Base-by-base conservation (phyloP, 2,797 vertebrate species). In the Rhabdophis nuchalis region DNA sequence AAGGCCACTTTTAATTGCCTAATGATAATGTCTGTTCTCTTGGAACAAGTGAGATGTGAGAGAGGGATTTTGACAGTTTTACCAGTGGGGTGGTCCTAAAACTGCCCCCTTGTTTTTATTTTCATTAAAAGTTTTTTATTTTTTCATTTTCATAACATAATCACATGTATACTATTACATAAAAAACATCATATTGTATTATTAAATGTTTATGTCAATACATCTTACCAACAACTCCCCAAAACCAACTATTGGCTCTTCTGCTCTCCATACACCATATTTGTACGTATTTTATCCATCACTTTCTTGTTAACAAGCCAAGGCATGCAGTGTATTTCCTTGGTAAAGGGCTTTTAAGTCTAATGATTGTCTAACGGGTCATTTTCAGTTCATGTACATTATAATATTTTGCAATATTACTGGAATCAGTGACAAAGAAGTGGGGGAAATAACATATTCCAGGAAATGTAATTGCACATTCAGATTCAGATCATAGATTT, bases 401-500 rank as follows among this genome's bases (percentile, higher is more conserved):
- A 89, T 86, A 72, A 89, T 29, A 23, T 93, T 92, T 92, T 92
- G 91, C 93, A 93, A 93, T 16, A 88, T 92, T 93, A 92, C 93
- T 92, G 85, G 93, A 92, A 93, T 92, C 54, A 18, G 89, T 58
- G 54, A 77, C 14, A 13, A 72, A 57, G 68, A 46, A 29, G 36
- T 41, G 2, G 46, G 46, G 36, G 36, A 57, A 87, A 91, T 50
- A 11, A 93, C 11, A 1, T 20, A 60, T 87, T 23, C 64, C 36
- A 54, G 93, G 86, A 89, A 93, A 89, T 64, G 54, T 10, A 64
- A 36, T 77, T 2, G 11, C 61, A 27, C 0, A 12, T 13, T 0
- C 1, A 14, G 53, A n/a, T 86, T 36, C 88, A 88, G 23, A 90
- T 90, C 93, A 60, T 86, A 46, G 29, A 89, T 46, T 61, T 11